Percentiles rank a stretch among this genome's conserved stretches.
Evolutionary conservation across 2,113 vertebrate species (phyloP).

Genomic region (Sula dactylatra): DNA sequence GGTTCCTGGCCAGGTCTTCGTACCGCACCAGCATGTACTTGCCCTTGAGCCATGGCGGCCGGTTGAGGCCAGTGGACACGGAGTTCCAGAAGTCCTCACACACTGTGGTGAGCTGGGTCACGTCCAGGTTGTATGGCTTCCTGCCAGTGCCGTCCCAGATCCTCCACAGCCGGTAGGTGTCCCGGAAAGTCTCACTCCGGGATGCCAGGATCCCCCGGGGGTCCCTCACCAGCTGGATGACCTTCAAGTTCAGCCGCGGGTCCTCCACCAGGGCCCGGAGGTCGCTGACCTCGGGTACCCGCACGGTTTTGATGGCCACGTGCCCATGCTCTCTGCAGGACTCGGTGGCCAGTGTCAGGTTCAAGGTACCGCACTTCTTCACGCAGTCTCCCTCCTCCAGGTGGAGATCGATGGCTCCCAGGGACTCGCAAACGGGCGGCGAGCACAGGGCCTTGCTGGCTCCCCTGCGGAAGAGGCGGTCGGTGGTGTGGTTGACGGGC

Average conservation of each 20-base stretch:
- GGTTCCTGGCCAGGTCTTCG: slow-evolving; percentile 92
- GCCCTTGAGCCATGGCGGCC: slow-evolving; percentile 91
- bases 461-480: slow-evolving; percentile 90
- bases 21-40: slow-evolving; percentile 97
- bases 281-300: slow-evolving; percentile 90
- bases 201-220: slow-evolving; percentile 93
- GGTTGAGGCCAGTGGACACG: slow-evolving; percentile 86
- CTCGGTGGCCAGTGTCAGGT: slow-evolving; percentile 87
- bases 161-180: slow-evolving; percentile 93
- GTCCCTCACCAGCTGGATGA: slow-evolving; percentile 95
- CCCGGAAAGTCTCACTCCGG: slow-evolving; percentile 93
- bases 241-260: slow-evolving; percentile 91
- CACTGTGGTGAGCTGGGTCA: slow-evolving; percentile 89
- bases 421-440: slow-evolving; percentile 84
- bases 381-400: slow-evolving; percentile 93
- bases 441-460: slow-evolving; percentile 92
- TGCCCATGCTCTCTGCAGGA: slow-evolving; percentile 87
- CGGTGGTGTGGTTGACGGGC: slow-evolving; percentile 89
- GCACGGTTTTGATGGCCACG: slow-evolving; percentile 92
- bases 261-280: slow-evolving; percentile 91
- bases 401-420: slow-evolving; percentile 75
- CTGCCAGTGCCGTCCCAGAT: slow-evolving; percentile 94
- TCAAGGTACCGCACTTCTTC: slow-evolving; percentile 86
- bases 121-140: slow-evolving; percentile 90
- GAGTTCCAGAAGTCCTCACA: slow-evolving; percentile 95